Evolutionary conservation across 2,888 invertebrate species (phyloP), one percentile per base, ranked within the genome.

Genomic region (Salticus scenicus): DNA sequence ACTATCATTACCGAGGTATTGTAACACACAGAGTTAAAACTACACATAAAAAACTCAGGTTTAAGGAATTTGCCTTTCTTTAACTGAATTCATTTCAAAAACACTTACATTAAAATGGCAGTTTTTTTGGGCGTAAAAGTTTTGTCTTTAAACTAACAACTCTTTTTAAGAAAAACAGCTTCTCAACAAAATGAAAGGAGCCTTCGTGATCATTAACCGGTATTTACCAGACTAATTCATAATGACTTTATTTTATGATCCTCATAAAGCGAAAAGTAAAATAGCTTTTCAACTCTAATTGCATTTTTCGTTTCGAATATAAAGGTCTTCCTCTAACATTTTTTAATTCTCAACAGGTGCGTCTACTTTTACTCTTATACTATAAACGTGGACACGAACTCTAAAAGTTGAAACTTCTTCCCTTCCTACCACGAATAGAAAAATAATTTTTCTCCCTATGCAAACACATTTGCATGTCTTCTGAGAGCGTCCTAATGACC

Each of bases 401-500:
- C 2, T 12, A 24, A 1, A 57, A 24, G 24, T 12, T 5, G 2
- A 24, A 1, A 2, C 17, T 2, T 24, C 57, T 24, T 24, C 57
- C 12, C 57, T 24, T 20, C 24, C 24, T 24, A 12, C 5, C 57
- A 12, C 57, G 20, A 57, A 57, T 7, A 57, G 24, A 57, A 57
- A 57, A 57, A 24, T 24, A 57, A 24, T 57, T 24, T 24, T 24
- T 57, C 24, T 57, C 24, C 57, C 57, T 57, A 66, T 67, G 77
- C 83, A 83, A 77, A 83, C 83, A 83, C 83, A 83, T 77, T 83
- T 77, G 73, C 83, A 83, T 83, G 72, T 72, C 31, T 71, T 63
- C 57, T 20, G 30, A 33, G 67, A 42, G 41, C 33, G 37, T 37
- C 71, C 41, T 83, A 77, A 83, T 77, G 76, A 77, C 66, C 66